phyloP scores from a whole-genome alignment of 2,797 vertebrate genomes.

The Heteromormyrus szaboi region DNA sequence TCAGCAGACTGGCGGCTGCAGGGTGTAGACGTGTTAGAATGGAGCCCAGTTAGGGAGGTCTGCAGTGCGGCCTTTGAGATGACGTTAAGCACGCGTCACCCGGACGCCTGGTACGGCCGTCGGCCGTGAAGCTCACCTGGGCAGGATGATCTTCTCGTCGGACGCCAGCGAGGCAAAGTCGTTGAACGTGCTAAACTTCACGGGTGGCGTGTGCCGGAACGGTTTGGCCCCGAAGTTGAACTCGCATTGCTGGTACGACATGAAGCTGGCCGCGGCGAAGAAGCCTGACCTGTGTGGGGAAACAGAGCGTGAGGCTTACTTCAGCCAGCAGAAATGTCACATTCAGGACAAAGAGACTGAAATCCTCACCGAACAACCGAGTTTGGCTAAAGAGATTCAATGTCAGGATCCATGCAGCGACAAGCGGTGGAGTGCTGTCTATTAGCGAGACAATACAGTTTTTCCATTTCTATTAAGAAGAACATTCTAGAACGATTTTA shows the following conservation, averaged over 20 bases:
- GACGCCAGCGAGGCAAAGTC: conserved; percentile 87
- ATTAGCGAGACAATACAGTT: background rate
- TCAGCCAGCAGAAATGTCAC: background rate
- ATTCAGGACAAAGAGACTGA: background rate
- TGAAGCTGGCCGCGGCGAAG: conserved; percentile 97
- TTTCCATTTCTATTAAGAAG: background rate
- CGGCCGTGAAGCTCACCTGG: conserved; percentile 68
- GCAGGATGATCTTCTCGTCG: conserved; percentile 95
- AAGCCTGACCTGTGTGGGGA: conserved; percentile 79
- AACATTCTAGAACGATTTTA: background rate
- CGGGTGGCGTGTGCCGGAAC: conserved; percentile 85
- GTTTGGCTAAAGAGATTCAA: background rate
- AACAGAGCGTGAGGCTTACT: background rate
- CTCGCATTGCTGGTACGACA: conserved; percentile 99
- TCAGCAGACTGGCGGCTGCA: background rate
- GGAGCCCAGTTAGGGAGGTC: background rate
- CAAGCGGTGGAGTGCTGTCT: background rate
- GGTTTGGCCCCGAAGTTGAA: conserved; percentile 99
- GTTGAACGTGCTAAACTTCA: conserved; percentile 97
- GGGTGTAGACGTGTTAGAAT: background rate
- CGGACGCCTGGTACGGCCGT: background rate
- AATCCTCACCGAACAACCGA: background rate
- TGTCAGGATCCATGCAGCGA: background rate
- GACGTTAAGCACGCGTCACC: background rate
- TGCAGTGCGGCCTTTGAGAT: background rate